Conservation (phyloP, 2,888 invertebrate species). For the Drepana falcataria region DNA sequence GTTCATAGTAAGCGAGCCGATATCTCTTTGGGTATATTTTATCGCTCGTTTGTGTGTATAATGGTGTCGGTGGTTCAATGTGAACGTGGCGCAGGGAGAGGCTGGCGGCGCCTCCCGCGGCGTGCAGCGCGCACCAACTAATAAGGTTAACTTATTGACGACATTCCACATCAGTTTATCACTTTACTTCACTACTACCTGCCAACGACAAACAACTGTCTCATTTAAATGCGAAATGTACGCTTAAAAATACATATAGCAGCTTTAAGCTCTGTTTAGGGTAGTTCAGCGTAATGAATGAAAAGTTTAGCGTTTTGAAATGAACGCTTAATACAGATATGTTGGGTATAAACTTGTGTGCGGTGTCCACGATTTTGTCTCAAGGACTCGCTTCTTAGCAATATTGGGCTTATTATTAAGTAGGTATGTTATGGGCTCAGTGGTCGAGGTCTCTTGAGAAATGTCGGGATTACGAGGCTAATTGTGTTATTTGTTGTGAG, state of each 20-base stretch:
- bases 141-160: slow-evolving; percentile 65
- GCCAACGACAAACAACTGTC: slow-evolving; percentile 14
- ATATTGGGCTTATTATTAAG: neutral
- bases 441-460: too few relatives aligned
- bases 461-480: too few relatives aligned
- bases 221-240: slow-evolving; percentile 16
- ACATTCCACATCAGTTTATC: slow-evolving; percentile 52
- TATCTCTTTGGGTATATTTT: slow-evolving; percentile 24
- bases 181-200: slow-evolving; percentile 35
- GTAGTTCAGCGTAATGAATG: neutral
- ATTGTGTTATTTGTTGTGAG: too few relatives aligned
- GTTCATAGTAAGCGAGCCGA: slow-evolving; percentile 25
- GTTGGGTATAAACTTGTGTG: too few relatives aligned
- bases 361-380: too few relatives aligned
- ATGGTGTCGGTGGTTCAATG: slow-evolving; percentile 25
- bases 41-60: slow-evolving; percentile 16
- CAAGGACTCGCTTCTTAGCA: neutral
- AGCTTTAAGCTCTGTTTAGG: neutral
- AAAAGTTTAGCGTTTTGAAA: neutral
- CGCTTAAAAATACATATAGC: slow-evolving; percentile 3
- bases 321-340: neutral
- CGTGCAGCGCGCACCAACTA: slow-evolving; percentile 43
- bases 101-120: slow-evolving; percentile 38
- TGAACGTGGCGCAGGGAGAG: slow-evolving; percentile 23
- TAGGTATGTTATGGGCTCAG: too few relatives aligned